These are phyloP conservation scores for Amiota communis DNA, from an alignment of 2,888 invertebrate genomes.

Conservation along the genomic window DNA sequence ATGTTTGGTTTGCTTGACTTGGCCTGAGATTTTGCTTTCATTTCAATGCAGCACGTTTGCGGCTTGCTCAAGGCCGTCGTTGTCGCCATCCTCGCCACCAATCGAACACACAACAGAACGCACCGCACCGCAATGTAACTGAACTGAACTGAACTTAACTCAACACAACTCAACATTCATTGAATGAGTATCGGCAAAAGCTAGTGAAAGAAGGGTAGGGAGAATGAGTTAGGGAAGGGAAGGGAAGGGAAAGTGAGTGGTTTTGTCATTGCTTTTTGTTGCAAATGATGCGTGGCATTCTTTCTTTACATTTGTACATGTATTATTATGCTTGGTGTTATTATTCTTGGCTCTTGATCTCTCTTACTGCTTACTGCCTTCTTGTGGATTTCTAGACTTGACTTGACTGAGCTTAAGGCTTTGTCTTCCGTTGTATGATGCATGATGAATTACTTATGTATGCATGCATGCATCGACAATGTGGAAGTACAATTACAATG, in stretches of 20 bases:
- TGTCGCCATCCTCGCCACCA: conserved; percentile 29
- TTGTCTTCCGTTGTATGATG: background rate
- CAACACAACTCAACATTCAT: no score
- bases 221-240: no score
- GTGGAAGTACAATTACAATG: background rate
- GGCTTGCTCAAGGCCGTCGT: conserved; percentile 58
- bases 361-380: no score
- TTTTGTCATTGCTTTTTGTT: conserved; percentile 5
- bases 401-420: background rate
- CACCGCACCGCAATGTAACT: no score
- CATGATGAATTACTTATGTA: conserved; percentile 27
- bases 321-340: background rate
- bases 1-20: conserved; percentile 33
- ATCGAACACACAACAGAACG: background rate
- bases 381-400: no score
- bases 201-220: no score
- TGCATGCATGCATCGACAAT: background rate
- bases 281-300: conserved; percentile 13
- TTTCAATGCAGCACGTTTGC: conserved; percentile 54
- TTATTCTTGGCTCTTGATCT: background rate
- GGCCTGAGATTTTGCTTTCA: conserved; percentile 54
- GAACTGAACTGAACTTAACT: no score
- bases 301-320: background rate
- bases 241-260: no score
- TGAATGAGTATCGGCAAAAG: no score